These are phyloP conservation scores for Pelochelys cantorii DNA, from an alignment of 2,797 vertebrate genomes.

Conservation along the genomic window DNA sequence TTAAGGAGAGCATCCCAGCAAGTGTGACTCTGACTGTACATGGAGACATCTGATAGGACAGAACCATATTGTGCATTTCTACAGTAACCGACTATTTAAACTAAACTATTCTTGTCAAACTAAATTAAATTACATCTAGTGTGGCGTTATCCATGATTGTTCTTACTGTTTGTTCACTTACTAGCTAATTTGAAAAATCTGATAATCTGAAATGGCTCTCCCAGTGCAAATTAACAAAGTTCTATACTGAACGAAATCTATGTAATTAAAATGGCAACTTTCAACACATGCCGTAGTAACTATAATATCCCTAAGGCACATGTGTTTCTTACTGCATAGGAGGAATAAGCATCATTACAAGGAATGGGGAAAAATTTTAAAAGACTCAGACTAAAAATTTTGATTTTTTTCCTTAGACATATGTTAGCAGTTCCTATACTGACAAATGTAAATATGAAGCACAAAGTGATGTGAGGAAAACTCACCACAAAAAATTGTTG, in stretches of 20 bases:
- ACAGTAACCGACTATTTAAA: background rate
- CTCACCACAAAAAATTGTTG: background rate
- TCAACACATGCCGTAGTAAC: accelerated
- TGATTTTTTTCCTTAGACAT: background rate
- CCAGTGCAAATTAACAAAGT: background rate
- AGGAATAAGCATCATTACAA: accelerated
- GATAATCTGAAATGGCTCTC: background rate
- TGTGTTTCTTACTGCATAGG: accelerated
- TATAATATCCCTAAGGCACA: accelerated
- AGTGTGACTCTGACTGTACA: accelerated
- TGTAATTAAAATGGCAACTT: background rate
- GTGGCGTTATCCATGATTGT: background rate
- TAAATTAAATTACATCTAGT: background rate
- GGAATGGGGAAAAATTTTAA: background rate
- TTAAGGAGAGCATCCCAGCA: background rate
- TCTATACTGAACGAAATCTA: background rate
- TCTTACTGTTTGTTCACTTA: background rate
- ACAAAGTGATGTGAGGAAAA: too few species aligned
- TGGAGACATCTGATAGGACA: background rate
- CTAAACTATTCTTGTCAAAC: background rate
- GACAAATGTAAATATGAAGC: accelerated
- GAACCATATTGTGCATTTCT: background rate
- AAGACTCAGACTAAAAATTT: background rate
- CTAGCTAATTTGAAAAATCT: background rate
- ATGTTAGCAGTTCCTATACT: accelerated